Evolutionary conservation across 2,888 invertebrate genomes (phyloP).

Genomic region (Thereva unica): DNA sequence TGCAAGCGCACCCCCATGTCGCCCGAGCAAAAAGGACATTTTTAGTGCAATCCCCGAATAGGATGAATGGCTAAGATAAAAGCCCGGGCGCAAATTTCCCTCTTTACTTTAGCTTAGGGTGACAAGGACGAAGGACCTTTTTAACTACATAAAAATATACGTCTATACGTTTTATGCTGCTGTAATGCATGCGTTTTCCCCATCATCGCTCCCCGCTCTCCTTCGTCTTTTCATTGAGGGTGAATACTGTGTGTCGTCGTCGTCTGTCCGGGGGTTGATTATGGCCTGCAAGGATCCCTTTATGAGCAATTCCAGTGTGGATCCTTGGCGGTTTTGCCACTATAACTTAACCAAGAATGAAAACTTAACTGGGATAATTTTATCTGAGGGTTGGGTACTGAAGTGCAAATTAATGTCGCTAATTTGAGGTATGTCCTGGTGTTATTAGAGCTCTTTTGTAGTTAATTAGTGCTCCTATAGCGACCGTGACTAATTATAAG

Average conservation of each 20-base stretch:
- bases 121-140: no score
- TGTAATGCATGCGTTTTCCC: no score
- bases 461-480: constrained; percentile 20
- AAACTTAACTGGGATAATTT: constrained; percentile 6
- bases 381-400: constrained; percentile 7
- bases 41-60: background rate
- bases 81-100: no score
- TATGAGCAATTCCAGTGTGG: constrained; percentile 17
- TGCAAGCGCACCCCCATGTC: background rate
- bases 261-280: no score
- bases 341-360: constrained; percentile 9
- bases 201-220: no score
- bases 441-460: constrained; percentile 30
- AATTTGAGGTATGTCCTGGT: constrained; percentile 28
- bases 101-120: no score
- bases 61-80: no score
- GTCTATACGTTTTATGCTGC: no score
- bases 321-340: background rate
- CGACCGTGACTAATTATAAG: constrained; percentile 22
- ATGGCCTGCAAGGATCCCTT: background rate
- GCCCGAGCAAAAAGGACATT: background rate
- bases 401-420: constrained; percentile 34
- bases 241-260: no score
- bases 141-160: no score
- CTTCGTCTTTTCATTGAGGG: no score